Percentiles rank a stretch among this genome's conserved stretches.
Evolutionary conservation across 2,888 invertebrate genomes (phyloP).

Genomic region (Pachliopta kotzebuea): DNA sequence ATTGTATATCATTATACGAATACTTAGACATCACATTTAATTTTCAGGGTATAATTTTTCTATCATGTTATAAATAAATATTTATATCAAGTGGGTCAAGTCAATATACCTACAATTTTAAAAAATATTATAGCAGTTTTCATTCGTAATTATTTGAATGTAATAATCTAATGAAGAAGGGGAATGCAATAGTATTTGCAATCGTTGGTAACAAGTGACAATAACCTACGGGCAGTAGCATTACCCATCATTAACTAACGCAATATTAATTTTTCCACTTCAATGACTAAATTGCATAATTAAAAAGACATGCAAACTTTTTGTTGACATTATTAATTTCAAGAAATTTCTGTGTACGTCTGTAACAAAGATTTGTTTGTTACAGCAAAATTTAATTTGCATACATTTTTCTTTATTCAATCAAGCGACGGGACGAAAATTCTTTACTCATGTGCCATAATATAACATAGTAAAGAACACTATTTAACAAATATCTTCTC

Average conservation of each 20-base stretch:
- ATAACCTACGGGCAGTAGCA: constrained; percentile 2
- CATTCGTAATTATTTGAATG: not conserved
- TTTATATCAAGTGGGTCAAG: no score
- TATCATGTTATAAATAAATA: no score
- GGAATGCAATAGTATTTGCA: constrained; percentile 3
- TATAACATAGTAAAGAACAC: no score
- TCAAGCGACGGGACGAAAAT: no score
- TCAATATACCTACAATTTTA: no score
- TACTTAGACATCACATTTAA: no score
- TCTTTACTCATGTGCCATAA: no score
- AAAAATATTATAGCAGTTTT: not conserved
- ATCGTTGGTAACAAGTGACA: constrained; percentile 1
- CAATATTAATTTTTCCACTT: constrained; percentile 23
- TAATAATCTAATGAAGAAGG: constrained; percentile 7
- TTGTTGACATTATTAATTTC: constrained; percentile 7
- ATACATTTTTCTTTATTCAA: no score
- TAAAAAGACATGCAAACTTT: constrained; percentile 22
- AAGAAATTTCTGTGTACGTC: constrained; percentile 10
- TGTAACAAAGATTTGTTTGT: not conserved
- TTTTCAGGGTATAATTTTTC: no score
- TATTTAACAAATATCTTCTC: not conserved
- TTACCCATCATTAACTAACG: constrained; percentile 3
- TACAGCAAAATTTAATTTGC: not conserved
- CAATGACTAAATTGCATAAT: constrained; percentile 26
- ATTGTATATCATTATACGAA: no score